Percentiles rank a stretch among this genome's conserved stretches.
These are phyloP conservation scores for Athrips mouffetella DNA, from an alignment of 2,888 invertebrate genomes.

Conservation along the genomic window DNA sequence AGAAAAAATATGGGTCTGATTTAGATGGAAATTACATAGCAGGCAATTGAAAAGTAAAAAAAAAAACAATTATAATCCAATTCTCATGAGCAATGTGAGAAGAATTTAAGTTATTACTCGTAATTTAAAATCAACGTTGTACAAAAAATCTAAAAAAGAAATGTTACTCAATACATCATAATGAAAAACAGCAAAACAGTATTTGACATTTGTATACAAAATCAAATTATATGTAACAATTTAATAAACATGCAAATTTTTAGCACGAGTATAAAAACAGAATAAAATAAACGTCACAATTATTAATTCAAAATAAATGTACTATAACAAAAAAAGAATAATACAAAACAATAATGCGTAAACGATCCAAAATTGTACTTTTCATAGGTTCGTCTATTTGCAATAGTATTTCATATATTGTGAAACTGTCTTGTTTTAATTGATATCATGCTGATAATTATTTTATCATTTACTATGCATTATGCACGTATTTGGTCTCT, in stretches of 20 bases:
- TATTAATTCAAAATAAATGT: neutral
- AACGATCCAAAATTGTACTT: constrained; percentile 7
- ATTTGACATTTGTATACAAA: no score
- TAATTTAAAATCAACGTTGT: no score
- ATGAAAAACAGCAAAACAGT: neutral
- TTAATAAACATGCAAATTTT: no score
- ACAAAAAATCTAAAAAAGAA: no score
- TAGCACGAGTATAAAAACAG: no score
- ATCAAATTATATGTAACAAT: no score
- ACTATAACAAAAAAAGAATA: constrained; percentile 26
- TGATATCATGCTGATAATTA: neutral
- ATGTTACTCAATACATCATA: neutral
- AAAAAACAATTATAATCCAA: neutral
- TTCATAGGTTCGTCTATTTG: constrained; percentile 8
- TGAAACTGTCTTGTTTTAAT: no score
- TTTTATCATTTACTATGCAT: constrained; percentile 55
- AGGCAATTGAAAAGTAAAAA: constrained; percentile 59
- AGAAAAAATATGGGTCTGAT: constrained; percentile 54
- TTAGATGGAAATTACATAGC: constrained; percentile 55
- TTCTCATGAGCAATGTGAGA: no score
- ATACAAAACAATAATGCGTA: constrained; percentile 28
- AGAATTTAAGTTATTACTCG: no score
- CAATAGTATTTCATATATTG: neutral
- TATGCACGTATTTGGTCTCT: constrained; percentile 23
- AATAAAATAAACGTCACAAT: no score